Base-by-base conservation (phyloP, 2,888 invertebrate species). In the Entomobrya proxima region DNA sequence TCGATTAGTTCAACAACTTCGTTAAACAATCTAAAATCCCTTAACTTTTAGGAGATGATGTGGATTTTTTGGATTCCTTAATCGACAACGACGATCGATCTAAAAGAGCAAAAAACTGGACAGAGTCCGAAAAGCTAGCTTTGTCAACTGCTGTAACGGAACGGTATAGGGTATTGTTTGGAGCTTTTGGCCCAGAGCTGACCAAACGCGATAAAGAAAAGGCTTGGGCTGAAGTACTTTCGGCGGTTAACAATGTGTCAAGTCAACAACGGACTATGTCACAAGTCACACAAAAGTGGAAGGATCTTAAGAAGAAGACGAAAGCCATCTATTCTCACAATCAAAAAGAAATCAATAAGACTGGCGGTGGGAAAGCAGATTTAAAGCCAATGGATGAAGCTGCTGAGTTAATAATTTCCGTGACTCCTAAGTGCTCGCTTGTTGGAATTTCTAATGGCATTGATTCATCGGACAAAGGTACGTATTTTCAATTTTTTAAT, bases 281-380 rank as follows among this genome's bases (percentile, higher is more conserved):
- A 1, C 52, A 84, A 35, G 6, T 32, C 7, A 61, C 61, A 24
- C 27, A 64, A 11, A 61, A 78, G 30, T 64, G 30, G n/a, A 37
- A 75, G 5, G 35, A 61, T 7, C 15, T 82, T n/a, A 75, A 44
- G 18, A 27, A 18, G 15, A 27, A 2, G 7, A 52, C 30, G 0
- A 76, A 82, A 30, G 47, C 15, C 1, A n/a, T 15, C 0, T 47
- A 11, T 5, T 44, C 44, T 30, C 1, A 64, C 4, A 82, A 82
- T 18, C 47, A 32, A 64, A 32, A 24, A 18, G 40, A 58, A 47
- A 30, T 27, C 15, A 75, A 44, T n/a, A n/a, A n/a, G n/a, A 82
- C 75, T 30, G 82, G 82, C 18, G 61, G 75, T 15, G 82, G 82
- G 0, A 7, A 2, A 4, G 74, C 82, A 21, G 32, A 82, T 21